Base-by-base conservation (phyloP, 2,888 invertebrate genomes). In the Tridacna crocea region DNA sequence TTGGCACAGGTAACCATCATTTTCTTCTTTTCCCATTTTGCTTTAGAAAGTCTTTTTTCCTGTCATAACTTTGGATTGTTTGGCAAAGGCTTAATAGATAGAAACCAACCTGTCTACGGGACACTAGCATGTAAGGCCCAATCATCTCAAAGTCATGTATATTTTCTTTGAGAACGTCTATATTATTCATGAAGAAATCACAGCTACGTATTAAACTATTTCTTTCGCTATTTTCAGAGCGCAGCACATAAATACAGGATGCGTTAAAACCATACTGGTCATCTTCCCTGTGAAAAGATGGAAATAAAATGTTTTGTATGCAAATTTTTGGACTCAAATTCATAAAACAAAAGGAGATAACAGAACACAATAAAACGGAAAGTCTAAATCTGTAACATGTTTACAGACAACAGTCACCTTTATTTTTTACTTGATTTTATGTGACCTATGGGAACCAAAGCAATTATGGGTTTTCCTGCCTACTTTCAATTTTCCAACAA, bases 121-220 rank as follows among this genome's bases (percentile, higher is more conserved):
- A 97, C 0, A 97, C 97, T 94, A 98, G 98, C 96, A 98, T 96
- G 94, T 97, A 98, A 90, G 97, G 97, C 22, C 96, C 97, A 92
- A 96, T 96, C 51, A 97, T 96, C 92, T 97, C 97, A 94, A 98
- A 97, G 93, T 98, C 97, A 91, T 97, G 96, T 0, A 97, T 97
- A 88, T 96, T 96, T 24, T 95, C 95, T 70, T 97, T 96, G 47
- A 97, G 93, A 6, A n/a, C 51, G 0, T 70, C 72, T 3, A 68
- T 55, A 47, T 84, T 79, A 8, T 12, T 63, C 6, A 61, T 6
- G 74, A 89, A 89, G 72, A 82, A 90, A 60, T 87, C 79, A 58
- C 77, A 82, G 65, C 88, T 88, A 13, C 87, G 80, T 1, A 88
- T 72, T 0, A 92, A 78, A 11, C 77, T 83, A 17, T 84, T 83